Base-by-base conservation (phyloP, 2,888 invertebrate genomes). In the Cephonodes hylas region DNA sequence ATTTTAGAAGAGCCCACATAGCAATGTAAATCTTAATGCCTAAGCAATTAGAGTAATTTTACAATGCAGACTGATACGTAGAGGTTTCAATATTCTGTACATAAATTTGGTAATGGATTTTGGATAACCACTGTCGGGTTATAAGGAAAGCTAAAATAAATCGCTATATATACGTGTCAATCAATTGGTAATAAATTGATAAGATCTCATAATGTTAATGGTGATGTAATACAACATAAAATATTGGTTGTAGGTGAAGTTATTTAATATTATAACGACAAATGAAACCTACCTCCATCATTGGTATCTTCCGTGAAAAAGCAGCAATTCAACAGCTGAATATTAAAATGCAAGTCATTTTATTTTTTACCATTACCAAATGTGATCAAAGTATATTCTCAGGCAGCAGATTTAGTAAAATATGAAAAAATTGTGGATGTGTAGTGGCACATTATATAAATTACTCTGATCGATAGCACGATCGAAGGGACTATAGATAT, bases 1-100 rank as follows among this genome's bases (percentile, higher is more conserved):
- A 76, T 81, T 75, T 75, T 83, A 42, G 89, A 88, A 77, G 91
- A 91, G 84, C 88, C 87, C 80, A 89, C 89, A 80, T 91, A 91
- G 86, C 80, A 83, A 86, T 78, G 80, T 79, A 67, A 76, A 77
- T 66, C 76, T 83, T 79, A 44, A 44, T 53, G 25, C 79, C 84
- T 82, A 79, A 74, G 38, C 53, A 73, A 80, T 79, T 86, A 86
- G 83, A 78, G 74, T 83, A 83, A 86, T 80, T 81, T 84, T 85
- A 88, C 83, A 88, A 84, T 79, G 86, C 91, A 89, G 91, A 91
- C 91, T 91, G 91, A 91, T 89, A 87, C 80, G 80, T 91, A 90
- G 87, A 83, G 73, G 84, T 83, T 86, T 84, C 79, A 80, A 84
- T 79, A 72, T 72, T 71, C 66, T 82, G 82, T 85, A 84, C 71